Evolutionary conservation across 2,797 vertebrate species (phyloP), one percentile per base, ranked within the genome.

Genomic region (Leuciscus waleckii): DNA sequence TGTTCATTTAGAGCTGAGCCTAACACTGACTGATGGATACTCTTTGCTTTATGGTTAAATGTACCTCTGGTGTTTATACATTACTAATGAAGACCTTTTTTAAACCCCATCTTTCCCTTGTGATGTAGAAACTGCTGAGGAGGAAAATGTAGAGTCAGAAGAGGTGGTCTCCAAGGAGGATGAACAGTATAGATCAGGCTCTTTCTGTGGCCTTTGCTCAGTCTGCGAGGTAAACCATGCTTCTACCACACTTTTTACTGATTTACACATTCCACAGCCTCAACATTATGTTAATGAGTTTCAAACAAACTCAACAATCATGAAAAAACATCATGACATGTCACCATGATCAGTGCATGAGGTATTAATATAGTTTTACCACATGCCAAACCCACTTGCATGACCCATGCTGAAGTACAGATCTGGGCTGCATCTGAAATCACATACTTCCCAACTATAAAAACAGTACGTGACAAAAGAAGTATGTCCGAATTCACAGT

Each of bases 151-250:
- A 29, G 51, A 63, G 7, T 69, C 73, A 19, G 43, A 67, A 5
- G 35, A 69, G 7, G 80, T 81, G 13, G 81, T 76, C 3, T 85
- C 89, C 17, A 39, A 49, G 3, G 88, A 73, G 23, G 0, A 5
- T 1, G 78, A 67, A 56, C 51, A 90, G 7, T 95, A 93, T 91
- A 93, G 85, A 11, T 82, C 92, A 0, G 93, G 93, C 73, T 96
- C 95, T 2, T 37, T 94, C 84, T 96, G 95, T 21, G 89, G 91
- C 0, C 63, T 94, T 81, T 95, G 95, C 89, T 83, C 95, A 67
- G 85, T 94, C 87, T 95, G 95, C 84, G 86, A 94, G 93, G 95
- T 96, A 94, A 63, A 73, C 13, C 37, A 35, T 32, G 2, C 23
- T 51, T 39, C 29, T 29, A n/a, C 10, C 26, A 46, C 32, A 67